These are phyloP conservation scores for Seira ritae DNA, from an alignment of 2,888 invertebrate genomes.

Conservation along the genomic window DNA sequence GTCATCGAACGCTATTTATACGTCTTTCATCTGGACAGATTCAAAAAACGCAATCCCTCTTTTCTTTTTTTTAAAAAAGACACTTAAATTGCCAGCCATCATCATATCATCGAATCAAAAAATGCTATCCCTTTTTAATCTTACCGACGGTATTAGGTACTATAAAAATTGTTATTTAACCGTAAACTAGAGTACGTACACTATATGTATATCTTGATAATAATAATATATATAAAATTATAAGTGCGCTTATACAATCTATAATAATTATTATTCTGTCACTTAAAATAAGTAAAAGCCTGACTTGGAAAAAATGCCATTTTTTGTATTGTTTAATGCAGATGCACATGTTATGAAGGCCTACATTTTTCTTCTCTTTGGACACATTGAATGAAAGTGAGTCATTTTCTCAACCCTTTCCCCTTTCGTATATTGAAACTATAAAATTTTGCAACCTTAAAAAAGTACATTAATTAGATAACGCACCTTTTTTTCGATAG, in stretches of 20 bases:
- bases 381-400: conserved; percentile 54
- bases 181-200: conserved; percentile 29
- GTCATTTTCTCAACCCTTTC: conserved; percentile 27
- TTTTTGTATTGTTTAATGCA: conserved; percentile 9
- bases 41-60: too few relatives aligned
- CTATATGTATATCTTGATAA: neutral
- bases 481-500: conserved; percentile 37
- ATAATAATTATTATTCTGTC: conserved; percentile 1
- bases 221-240: conserved; percentile 28
- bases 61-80: too few relatives aligned
- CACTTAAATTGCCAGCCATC: too few relatives aligned
- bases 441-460: conserved; percentile 9
- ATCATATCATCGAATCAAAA: too few relatives aligned
- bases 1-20: too few relatives aligned
- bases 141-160: neutral
- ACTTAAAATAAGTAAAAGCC: conserved; percentile 41
- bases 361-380: conserved; percentile 40
- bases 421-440: neutral
- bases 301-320: conserved; percentile 53
- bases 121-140: neutral
- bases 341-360: conserved; percentile 37
- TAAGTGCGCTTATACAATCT: conserved; percentile 39
- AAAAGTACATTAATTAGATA: conserved; percentile 46
- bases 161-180: neutral
- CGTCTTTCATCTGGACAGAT: too few relatives aligned